These are phyloP conservation scores for Spodoptera littoralis DNA, from an alignment of 2,888 invertebrate genomes.

Conservation along the genomic window DNA sequence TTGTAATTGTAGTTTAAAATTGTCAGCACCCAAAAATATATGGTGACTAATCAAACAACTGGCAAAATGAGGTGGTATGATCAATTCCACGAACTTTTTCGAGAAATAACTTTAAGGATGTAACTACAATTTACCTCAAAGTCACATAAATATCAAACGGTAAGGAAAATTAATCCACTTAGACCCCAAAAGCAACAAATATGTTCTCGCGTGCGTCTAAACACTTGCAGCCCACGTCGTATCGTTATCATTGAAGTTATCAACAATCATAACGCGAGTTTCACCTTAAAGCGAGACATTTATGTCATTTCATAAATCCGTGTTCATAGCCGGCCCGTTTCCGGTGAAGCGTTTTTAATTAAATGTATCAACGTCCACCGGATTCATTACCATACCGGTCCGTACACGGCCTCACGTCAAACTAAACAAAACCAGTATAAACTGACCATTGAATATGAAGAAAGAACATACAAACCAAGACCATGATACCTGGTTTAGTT, in stretches of 20 bases:
- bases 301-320: constrained; percentile 76
- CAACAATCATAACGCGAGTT: constrained; percentile 57
- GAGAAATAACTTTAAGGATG: no score
- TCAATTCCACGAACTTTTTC: no score
- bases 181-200: constrained; percentile 7
- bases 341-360: constrained; percentile 72
- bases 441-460: no score
- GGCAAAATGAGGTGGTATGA: no score
- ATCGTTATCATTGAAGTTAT: constrained; percentile 50
- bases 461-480: no score
- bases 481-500: no score
- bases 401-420: constrained; percentile 8
- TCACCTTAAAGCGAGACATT: constrained; percentile 67
- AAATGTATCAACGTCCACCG: constrained; percentile 53
- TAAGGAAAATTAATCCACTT: not conserved
- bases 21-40: no score
- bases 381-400: constrained; percentile 55
- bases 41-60: no score
- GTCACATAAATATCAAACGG: no score
- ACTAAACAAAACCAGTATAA: no score
- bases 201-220: constrained; percentile 42
- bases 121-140: no score
- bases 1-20: no score
- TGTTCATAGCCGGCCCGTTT: constrained; percentile 66
- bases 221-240: constrained; percentile 42